These are phyloP conservation scores for Agapetus fuscipes DNA, from an alignment of 2,888 invertebrate species.

Conservation along the genomic window DNA sequence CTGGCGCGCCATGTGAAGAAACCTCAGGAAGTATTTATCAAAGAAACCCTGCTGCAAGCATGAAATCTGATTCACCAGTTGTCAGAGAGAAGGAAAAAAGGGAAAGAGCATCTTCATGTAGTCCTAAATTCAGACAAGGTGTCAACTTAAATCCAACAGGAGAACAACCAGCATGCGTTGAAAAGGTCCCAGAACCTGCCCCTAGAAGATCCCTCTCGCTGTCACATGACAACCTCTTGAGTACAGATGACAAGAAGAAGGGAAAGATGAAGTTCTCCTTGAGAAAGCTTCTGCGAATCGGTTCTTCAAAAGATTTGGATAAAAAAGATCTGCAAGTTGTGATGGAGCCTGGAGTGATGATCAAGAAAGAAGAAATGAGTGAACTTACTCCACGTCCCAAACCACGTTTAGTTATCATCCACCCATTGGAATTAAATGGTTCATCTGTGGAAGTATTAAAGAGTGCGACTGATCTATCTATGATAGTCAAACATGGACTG, in stretches of 20 bases:
- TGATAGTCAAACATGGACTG: slow-evolving; percentile 25
- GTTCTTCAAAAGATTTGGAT: slow-evolving; percentile 59
- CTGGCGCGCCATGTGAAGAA: slow-evolving; percentile 38
- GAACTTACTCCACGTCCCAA: slow-evolving; percentile 54
- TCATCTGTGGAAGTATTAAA: slow-evolving; percentile 71
- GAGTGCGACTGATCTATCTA: slow-evolving; percentile 40
- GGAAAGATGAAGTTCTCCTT: slow-evolving; percentile 66
- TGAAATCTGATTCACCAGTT: slow-evolving; percentile 58
- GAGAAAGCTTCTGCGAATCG: slow-evolving; percentile 74
- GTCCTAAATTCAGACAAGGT: slow-evolving; percentile 48
- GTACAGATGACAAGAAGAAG: slow-evolving; percentile 54
- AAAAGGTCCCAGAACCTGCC: slow-evolving; percentile 52
- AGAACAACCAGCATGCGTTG: slow-evolving; percentile 21
- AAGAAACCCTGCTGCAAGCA: slow-evolving; percentile 44
- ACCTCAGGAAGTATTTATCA: slow-evolving; percentile 46
- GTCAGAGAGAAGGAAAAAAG: slow-evolving; percentile 67
- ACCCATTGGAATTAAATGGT: slow-evolving; percentile 78
- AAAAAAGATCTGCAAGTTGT: slow-evolving; percentile 43
- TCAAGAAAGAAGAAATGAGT: slow-evolving; percentile 45
- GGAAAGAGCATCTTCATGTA: slow-evolving; percentile 55
- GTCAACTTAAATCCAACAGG: slow-evolving; percentile 31
- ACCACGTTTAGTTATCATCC: slow-evolving; percentile 75
- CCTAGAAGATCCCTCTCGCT: slow-evolving; percentile 62
- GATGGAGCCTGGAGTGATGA: slow-evolving; percentile 39
- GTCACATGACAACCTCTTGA: slow-evolving; percentile 61